Evolutionary conservation across 1,140 invertebrate species (phyloP), one percentile per base, ranked within the genome.

Genomic region (Brachystomella parvula): DNA sequence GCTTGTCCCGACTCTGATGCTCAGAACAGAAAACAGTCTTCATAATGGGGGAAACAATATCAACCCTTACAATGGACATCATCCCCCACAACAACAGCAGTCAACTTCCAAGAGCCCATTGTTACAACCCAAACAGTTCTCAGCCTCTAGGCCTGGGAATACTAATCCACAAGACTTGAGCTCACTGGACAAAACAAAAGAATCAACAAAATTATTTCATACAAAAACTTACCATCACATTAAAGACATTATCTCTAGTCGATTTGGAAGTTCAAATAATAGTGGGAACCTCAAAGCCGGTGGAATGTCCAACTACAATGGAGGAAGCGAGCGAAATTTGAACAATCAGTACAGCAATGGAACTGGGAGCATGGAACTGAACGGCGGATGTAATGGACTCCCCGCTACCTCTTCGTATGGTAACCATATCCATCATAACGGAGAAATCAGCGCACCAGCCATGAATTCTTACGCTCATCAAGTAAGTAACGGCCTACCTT

Each of bases 171-270:
- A n/a, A n/a, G n/a, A 19, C 47, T 53, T 61, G 53, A 32, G 29
- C 60, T 19, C 35, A 3, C 39, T 68, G 58, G 69, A 67, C 53
- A 73, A 71, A 44, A 57, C 57, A 9, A 70, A 72, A 35, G 70
- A 71, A 44, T 66, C 71, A 47, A 68, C 67, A n/a, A 76, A 76
- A 61, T 73, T 76, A 35, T 76, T 79, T 60, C 75, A 77, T 19
- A 72, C 77, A 3, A 86, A 87, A 76, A 90, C 88, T 0, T 91
- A 90, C 75, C 86, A 89, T 74, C 87, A 88, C 26, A 83, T 91
- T 63, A 90, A 89, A 80, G 88, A 89, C 75, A 89, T 90, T 81
- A 88, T 91, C 74, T 89, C 87, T 3, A 89, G 85, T 77, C 84
- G 86, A 75, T 90, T 91, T 75, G 87, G 86, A 73, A 65, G 30